Evolutionary conservation across 1,140 invertebrate genomes (phyloP).

Genomic region (Cherax destructor): DNA sequence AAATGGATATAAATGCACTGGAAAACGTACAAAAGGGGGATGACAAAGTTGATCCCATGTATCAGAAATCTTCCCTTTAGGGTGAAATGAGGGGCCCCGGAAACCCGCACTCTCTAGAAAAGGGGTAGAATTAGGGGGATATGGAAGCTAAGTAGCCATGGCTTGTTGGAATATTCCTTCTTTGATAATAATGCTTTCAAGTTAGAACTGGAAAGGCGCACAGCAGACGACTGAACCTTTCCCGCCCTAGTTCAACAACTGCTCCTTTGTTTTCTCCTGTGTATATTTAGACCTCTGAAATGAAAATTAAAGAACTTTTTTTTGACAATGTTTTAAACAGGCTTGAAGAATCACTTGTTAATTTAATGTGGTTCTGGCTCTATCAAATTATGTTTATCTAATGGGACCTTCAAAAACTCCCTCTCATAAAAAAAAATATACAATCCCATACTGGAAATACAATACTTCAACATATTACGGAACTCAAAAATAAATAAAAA

Average conservation of each 20-base stretch:
- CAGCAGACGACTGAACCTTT: conserved; percentile 73
- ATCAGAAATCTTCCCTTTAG: too few relatives aligned
- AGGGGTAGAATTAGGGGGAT: too few relatives aligned
- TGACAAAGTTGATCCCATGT: too few relatives aligned
- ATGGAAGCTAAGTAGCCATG: conserved; percentile 77
- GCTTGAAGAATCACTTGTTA: not conserved
- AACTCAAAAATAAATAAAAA: too few relatives aligned
- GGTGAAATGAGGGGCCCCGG: too few relatives aligned
- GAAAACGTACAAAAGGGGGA: too few relatives aligned
- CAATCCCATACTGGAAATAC: too few relatives aligned
- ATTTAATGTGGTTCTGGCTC: not conserved
- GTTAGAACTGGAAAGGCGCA: conserved; percentile 74
- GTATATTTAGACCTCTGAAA: conserved; percentile 38
- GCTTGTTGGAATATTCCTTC: conserved; percentile 61
- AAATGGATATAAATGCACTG: too few relatives aligned
- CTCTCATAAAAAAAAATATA: too few relatives aligned
- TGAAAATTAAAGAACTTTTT: not conserved
- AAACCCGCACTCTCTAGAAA: too few relatives aligned
- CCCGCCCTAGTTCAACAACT: conserved; percentile 75
- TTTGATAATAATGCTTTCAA: conserved; percentile 69
- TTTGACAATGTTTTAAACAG: not conserved
- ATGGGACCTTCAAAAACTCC: not conserved
- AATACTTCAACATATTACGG: too few relatives aligned
- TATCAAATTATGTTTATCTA: not conserved
- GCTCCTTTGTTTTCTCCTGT: conserved; percentile 74